Base-by-base conservation (phyloP, 2,113 vertebrate species). In the Emydura subglobosa region DNA sequence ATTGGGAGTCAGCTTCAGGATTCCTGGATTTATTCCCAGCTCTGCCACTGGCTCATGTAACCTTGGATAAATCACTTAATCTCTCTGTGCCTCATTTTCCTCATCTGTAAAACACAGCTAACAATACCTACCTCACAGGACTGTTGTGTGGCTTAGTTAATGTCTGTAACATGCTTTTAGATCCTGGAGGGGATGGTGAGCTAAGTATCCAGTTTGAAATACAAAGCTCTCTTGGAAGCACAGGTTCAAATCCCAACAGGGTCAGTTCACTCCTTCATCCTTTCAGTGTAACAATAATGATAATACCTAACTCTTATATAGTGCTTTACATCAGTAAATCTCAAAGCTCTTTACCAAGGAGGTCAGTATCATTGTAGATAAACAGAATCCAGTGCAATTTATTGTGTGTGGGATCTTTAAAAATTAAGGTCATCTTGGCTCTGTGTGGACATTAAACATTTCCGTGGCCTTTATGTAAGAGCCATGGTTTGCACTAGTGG, bases 51-150 rank as follows among this genome's bases (percentile, higher is more conserved):
- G 55, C 55, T 95, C 76, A 51, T 85, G 81, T 83, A 85, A 79
- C 89, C 50, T 49, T 17, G 53, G 42, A 50, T 89, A 95, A 91
- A 85, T 93, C 94, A 81, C 61, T 96, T 49, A 74, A 90, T 54
- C 27, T 54, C 1, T 0, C n/a, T 49, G 68, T 85, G 84, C 82
- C 22, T 92, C 65, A 13, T 61, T 83, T 81, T 86, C 74, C 88
- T 22, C 0, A 0, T 74, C 61, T 14, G 53, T 92, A 39, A 88
- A 91, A 68, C 34, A 7, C 10, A 42, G 49, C n/a, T 68, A 5
- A 17, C 42, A 0, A 0, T 88, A 4, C 42, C 79, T 89, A 87
- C 76, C 61, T 79, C 13, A 24, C 59, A 42, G 50, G 27, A 88
- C 31, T 87, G 82, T 72, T 87, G 34, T 44, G 19, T 74, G 54